Evolutionary conservation across 2,113 vertebrate species (phyloP).

Genomic region (Sinocyclocheilus anshuiensis): DNA sequence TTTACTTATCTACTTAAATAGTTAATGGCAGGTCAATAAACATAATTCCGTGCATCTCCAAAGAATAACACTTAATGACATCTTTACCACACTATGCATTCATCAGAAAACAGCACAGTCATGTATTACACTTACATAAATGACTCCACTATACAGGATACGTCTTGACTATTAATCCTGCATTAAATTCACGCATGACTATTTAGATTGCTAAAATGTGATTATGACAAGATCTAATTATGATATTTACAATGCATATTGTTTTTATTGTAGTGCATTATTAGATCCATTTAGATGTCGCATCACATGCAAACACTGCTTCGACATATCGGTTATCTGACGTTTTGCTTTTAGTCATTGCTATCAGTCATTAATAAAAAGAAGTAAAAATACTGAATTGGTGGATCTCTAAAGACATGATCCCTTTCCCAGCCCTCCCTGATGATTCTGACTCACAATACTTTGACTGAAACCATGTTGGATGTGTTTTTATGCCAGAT

Average conservation of each 20-base stretch:
- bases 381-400: background rate
- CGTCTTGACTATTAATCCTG: background rate
- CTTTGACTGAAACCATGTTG: background rate
- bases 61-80: background rate
- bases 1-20: background rate
- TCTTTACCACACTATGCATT: background rate
- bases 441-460: background rate
- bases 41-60: background rate
- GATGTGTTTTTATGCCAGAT: background rate
- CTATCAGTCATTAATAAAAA: background rate
- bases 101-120: background rate
- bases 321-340: background rate
- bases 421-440: background rate
- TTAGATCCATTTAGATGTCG: background rate
- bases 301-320: background rate
- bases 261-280: background rate
- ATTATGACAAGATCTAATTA: background rate
- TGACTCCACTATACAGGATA: background rate
- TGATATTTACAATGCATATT: background rate
- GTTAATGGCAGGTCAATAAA: background rate
- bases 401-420: background rate
- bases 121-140: background rate
- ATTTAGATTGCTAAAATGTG: background rate
- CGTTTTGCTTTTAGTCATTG: background rate
- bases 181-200: background rate